These are phyloP conservation scores for Sturnira hondurensis DNA, from an alignment of 2,113 vertebrate species.

Conservation along the genomic window DNA sequence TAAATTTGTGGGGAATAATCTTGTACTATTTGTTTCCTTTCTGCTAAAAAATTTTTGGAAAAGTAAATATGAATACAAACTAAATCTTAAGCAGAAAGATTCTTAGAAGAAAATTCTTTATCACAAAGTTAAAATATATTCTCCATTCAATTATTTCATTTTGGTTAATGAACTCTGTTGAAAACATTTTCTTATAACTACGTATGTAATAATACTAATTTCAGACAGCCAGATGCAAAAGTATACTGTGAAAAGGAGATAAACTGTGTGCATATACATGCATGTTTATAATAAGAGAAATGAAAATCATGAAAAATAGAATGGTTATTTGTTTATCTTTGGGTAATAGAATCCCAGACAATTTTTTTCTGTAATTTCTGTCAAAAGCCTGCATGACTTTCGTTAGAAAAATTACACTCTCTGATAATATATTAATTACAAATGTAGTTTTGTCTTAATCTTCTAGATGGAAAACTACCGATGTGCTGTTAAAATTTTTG, in stretches of 20 bases:
- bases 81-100: background rate
- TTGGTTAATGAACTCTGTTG: background rate
- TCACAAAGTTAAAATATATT: background rate
- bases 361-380: constrained; percentile 8
- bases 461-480: background rate
- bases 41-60: background rate
- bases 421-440: background rate
- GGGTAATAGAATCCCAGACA: background rate
- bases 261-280: background rate
- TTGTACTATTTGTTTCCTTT: background rate
- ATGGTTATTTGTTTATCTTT: background rate
- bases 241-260: background rate
- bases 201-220: background rate
- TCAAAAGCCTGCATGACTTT: background rate
- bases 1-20: background rate
- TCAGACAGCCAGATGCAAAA: background rate
- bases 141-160: background rate
- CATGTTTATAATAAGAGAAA: background rate
- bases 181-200: background rate
- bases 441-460: background rate
- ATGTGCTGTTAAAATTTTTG: background rate
- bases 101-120: background rate
- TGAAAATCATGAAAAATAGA: background rate
- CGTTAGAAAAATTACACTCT: background rate
- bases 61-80: background rate